Conservation (phyloP, 53 echinoderm and acorn worm genomes). For the Holothuria leucospilota region DNA sequence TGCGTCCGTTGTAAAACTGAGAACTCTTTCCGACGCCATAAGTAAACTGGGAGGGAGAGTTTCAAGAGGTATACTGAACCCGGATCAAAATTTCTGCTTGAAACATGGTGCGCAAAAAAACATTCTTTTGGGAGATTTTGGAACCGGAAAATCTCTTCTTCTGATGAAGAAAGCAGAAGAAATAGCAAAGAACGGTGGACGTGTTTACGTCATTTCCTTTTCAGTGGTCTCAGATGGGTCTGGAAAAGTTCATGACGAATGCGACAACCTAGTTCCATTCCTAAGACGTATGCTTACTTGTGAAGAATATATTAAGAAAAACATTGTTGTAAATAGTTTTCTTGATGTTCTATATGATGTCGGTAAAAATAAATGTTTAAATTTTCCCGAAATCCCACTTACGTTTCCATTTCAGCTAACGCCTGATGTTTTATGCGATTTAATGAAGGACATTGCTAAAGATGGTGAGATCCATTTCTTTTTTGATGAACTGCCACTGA, state of each 20-base stretch:
- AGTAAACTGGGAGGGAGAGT: background rate
- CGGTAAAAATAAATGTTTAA: background rate
- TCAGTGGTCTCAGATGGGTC: conserved; percentile 16
- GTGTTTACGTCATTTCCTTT: conserved; percentile 27
- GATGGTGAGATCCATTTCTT: background rate
- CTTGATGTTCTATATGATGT: background rate
- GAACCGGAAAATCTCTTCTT: conserved; percentile 35
- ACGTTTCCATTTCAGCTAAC: conserved; percentile 26
- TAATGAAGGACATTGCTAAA: background rate
- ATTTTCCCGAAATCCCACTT: background rate
- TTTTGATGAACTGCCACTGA: conserved; percentile 35
- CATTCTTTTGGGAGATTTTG: conserved; percentile 31
- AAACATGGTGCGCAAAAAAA: background rate
- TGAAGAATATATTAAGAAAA: background rate
- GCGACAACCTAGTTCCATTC: conserved; percentile 11
- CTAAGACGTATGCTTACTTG: background rate
- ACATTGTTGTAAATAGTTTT: background rate
- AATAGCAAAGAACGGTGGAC: background rate
- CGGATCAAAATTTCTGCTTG: background rate
- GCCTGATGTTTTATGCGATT: conserved; percentile 1
- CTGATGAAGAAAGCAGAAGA: conserved; percentile 20
- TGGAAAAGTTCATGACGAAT: conserved; percentile 23
- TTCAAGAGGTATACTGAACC: background rate
- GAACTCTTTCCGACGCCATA: conserved; percentile 25
- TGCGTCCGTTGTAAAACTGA: conserved; percentile 12